Evolutionary conservation across 2,888 invertebrate species (phyloP), one percentile per base, ranked within the genome.

Genomic region (Phengaris alcon): DNA sequence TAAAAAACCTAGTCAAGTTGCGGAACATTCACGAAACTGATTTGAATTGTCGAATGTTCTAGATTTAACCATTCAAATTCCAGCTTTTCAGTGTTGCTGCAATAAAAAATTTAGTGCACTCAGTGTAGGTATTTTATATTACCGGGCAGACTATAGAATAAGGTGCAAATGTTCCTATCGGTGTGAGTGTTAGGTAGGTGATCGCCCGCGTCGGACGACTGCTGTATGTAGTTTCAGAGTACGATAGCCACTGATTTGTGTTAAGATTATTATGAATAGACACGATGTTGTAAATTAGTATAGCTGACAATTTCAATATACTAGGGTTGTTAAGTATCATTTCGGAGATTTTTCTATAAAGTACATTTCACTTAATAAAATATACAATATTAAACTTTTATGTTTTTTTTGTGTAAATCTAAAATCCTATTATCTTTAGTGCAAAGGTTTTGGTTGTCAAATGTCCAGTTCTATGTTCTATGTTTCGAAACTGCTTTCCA

Each of bases 151-250:
- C 6, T 79, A 78, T 89, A 89, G 87, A 82, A 78, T 92, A 92
- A 90, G 93, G 91, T 90, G 91, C 88, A 91, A 92, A 93, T 92
- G 93, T 93, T 93, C 93, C 93, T 93, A 93, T 90, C 90, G 87
- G 86, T 90, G 90, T 89, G 83, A 86, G 86, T 87, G 85, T 81
- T 72, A 35, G 22, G 77, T 80, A 76, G 75, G 78, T 76, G 52
- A 44, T 22, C 15, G 59, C 64, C 22, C 35, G 64, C 35, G 15
- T 35, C 35, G 22, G 3, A 8, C 10, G 48, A 69, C 46, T 46
- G 44, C 44, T 8, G 68, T 69, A 51, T 22, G 70, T 70, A 70
- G 70, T n/a, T 3, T 15, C 69, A 15, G 48, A 15, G 15, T 10
- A 51, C 70, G 70, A 10, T 48, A 72, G 54, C 72, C 52, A 22